Percentiles rank a stretch among this genome's conserved stretches.
phyloP scores from a whole-genome alignment of 2,888 invertebrate genomes.

The Tipula lateralis region DNA sequence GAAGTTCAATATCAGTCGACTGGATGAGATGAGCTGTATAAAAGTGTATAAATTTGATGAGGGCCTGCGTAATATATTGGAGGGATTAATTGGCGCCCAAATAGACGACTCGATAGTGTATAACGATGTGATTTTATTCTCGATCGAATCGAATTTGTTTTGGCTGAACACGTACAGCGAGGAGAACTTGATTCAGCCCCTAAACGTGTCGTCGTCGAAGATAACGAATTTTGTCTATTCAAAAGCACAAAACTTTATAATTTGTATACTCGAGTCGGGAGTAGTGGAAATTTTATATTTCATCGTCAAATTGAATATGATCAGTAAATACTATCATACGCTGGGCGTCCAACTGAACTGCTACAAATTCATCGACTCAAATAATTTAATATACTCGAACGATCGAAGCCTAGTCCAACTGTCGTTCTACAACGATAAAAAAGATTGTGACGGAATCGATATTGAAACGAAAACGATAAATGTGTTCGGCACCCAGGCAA shows the following conservation, averaged over 20 bases:
- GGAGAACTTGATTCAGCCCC: not conserved
- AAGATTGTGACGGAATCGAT: not conserved
- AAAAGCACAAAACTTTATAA: not conserved
- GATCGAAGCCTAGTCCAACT: not conserved
- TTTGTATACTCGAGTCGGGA: not conserved
- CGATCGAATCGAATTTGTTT: constrained; percentile 2
- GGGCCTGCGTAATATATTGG: not conserved
- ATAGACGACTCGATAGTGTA: not conserved
- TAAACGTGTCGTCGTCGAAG: not conserved
- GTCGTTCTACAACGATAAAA: not conserved
- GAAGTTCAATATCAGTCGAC: constrained; percentile 2
- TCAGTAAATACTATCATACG: not conserved
- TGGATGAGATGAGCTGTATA: not conserved
- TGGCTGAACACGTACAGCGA: not conserved
- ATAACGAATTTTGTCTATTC: not conserved
- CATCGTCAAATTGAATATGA: not conserved
- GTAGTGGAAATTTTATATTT: constrained; percentile 3
- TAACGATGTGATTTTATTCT: not conserved
- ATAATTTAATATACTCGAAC: constrained; percentile 20
- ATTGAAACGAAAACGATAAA: not conserved
- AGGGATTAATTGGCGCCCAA: not conserved
- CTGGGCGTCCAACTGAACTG: not conserved
- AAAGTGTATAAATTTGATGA: not conserved
- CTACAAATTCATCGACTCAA: not conserved
- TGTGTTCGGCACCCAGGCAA: not conserved